Percentiles rank a stretch among this genome's conserved stretches.
These are phyloP conservation scores for Eristalinus sepulchralis DNA, from an alignment of 2,888 invertebrate species.

Conservation along the genomic window DNA sequence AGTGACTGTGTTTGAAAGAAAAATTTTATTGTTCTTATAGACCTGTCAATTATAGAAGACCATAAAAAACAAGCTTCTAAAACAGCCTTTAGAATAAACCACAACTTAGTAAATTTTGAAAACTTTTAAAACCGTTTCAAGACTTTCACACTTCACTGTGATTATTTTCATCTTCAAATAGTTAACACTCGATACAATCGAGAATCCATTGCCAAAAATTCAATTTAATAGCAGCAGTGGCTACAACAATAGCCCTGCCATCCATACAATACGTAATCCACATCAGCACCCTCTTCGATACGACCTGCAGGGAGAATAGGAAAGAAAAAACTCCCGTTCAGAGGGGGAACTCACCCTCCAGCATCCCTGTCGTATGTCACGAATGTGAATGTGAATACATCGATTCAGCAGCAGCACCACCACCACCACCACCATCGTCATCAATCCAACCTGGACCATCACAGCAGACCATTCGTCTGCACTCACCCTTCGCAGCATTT, in stretches of 20 bases:
- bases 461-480: slow-evolving; percentile 46
- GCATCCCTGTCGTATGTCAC: not conserved
- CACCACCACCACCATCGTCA: slow-evolving; percentile 17
- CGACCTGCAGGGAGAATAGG: slow-evolving; percentile 17
- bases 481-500: slow-evolving; percentile 19
- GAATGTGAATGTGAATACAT: not conserved
- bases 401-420: slow-evolving; percentile 22
- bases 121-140: not conserved
- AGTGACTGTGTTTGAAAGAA: no score
- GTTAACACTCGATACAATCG: slow-evolving; percentile 60
- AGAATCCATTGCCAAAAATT: slow-evolving; percentile 63
- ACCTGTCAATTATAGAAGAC: no score
- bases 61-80: no score
- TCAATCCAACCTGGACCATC: slow-evolving; percentile 34
- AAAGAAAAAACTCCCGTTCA: not conserved
- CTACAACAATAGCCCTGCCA: slow-evolving; percentile 45
- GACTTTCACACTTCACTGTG: slow-evolving; percentile 42
- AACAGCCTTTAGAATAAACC: no score
- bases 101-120: not conserved
- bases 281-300: slow-evolving; percentile 63
- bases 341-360: slow-evolving; percentile 15
- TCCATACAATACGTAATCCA: slow-evolving; percentile 55
- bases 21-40: no score
- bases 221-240: slow-evolving; percentile 53
- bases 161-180: slow-evolving; percentile 36